Percentiles rank a stretch among this genome's conserved stretches.
Conservation (phyloP, 2,113 vertebrate genomes). For the Odontesthes bonariensis region DNA sequence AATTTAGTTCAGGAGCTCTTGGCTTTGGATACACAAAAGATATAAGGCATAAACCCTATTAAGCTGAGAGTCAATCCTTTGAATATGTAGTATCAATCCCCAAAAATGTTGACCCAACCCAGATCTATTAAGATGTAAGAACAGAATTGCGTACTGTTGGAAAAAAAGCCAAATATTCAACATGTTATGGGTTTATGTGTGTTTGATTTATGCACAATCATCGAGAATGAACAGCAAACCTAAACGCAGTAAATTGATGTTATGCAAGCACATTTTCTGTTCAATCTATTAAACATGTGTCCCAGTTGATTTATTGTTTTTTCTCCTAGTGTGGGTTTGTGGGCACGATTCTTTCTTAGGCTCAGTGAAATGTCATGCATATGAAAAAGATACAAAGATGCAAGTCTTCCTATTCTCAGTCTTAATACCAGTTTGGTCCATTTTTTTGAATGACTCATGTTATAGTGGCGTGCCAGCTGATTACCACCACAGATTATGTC, state of each 20-base stretch:
- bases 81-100: too few species aligned
- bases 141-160: neutral
- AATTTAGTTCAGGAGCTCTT: too few species aligned
- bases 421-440: slow-evolving; percentile 3
- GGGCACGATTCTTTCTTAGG: neutral
- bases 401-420: neutral
- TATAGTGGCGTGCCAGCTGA: slow-evolving; percentile 17
- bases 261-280: neutral
- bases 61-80: too few species aligned
- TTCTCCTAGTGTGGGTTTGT: neutral
- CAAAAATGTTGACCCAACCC: too few species aligned
- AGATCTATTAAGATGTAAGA: neutral
- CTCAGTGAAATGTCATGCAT: neutral
- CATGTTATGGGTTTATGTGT: too few species aligned
- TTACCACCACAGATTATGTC: slow-evolving; percentile 23
- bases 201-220: neutral
- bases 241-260: neutral
- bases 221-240: neutral
- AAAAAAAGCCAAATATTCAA: neutral
- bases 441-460: slow-evolving; percentile 29
- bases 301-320: neutral
- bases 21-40: too few species aligned
- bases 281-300: neutral
- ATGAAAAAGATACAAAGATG: slow-evolving; percentile 1
- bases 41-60: too few species aligned